phyloP scores from a whole-genome alignment of 1,140 invertebrate species.

The Brevipalpus yothersi region DNA sequence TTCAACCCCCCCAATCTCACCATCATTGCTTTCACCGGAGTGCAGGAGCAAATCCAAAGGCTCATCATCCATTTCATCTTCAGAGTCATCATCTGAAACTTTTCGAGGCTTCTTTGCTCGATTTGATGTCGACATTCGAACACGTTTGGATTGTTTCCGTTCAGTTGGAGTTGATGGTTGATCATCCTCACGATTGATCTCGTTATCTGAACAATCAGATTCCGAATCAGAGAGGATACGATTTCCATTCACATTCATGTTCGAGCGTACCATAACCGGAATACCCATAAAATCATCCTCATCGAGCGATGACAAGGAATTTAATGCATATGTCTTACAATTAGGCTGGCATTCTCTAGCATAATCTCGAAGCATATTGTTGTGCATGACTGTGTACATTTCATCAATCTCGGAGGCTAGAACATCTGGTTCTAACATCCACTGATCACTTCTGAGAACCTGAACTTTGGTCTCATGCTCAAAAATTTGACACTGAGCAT shows the following conservation, averaged over 20 bases:
- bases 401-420: background rate
- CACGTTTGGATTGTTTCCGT: background rate
- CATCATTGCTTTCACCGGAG: background rate
- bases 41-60: background rate
- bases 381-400: background rate
- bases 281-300: background rate
- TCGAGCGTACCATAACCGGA: background rate
- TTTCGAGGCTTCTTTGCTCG: background rate
- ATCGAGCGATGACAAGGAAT: background rate
- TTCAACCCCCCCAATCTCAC: background rate
- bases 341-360: background rate
- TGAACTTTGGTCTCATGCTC: background rate
- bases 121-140: background rate
- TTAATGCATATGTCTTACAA: background rate
- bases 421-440: background rate
- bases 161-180: background rate
- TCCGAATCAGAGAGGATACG: background rate
- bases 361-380: background rate
- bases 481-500: background rate
- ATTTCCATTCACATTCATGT: background rate
- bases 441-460: background rate
- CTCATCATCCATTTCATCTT: background rate
- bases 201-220: background rate
- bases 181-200: background rate
- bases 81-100: background rate